These are phyloP conservation scores for Euplexia lucipara DNA, from an alignment of 2,888 invertebrate species.

Conservation along the genomic window DNA sequence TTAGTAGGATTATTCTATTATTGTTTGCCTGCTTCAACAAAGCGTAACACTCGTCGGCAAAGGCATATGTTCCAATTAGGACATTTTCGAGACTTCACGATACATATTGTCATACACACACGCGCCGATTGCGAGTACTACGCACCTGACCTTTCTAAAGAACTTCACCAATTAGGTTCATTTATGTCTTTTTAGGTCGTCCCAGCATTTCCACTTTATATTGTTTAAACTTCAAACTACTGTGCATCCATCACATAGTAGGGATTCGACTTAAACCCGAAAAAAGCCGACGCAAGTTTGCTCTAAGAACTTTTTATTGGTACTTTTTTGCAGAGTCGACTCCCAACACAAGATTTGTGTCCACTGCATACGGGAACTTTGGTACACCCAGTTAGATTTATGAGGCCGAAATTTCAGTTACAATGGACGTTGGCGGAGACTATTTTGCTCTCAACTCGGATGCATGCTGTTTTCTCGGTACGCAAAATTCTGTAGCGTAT, in stretches of 20 bases:
- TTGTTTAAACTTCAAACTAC: not conserved
- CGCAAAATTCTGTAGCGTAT: conserved; percentile 38
- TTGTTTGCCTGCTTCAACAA: too few relatives aligned
- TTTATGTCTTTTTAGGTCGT: too few relatives aligned
- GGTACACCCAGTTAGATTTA: conserved; percentile 63
- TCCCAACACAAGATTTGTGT: conserved; percentile 63
- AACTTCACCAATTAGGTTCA: too few relatives aligned
- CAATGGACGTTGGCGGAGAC: conserved; percentile 60
- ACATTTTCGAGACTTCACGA: too few relatives aligned
- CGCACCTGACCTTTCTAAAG: too few relatives aligned
- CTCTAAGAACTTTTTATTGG: conserved; percentile 53
- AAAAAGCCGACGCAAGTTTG: conserved; percentile 37
- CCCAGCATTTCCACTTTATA: too few relatives aligned
- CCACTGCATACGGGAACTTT: conserved; percentile 65
- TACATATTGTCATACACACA: too few relatives aligned
- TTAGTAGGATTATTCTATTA: too few relatives aligned
- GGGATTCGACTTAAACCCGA: conserved; percentile 16
- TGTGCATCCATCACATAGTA: conserved; percentile 1
- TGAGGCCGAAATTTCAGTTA: conserved; percentile 66
- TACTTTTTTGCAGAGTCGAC: conserved; percentile 56
- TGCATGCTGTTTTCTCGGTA: conserved; percentile 54
- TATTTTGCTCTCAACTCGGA: conserved; percentile 57
- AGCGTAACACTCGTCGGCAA: too few relatives aligned
- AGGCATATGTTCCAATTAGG: too few relatives aligned
- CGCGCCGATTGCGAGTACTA: too few relatives aligned